Evolutionary conservation across 2,113 vertebrate genomes (phyloP).

Genomic region (Dolichotis patagonum): DNA sequence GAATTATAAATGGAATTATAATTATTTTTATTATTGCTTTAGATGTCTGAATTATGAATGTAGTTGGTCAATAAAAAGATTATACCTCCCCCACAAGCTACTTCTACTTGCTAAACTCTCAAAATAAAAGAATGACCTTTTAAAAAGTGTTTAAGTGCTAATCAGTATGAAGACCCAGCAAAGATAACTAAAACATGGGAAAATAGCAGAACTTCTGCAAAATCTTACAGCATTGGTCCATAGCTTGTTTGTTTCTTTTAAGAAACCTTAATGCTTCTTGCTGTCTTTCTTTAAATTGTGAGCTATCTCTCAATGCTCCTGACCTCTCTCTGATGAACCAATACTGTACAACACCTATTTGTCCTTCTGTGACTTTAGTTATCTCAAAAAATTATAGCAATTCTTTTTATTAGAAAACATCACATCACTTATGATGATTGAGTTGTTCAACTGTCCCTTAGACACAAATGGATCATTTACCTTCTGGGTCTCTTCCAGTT

Average conservation of each 20-base stretch:
- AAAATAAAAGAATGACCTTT: not conserved
- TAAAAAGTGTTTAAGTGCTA: not conserved
- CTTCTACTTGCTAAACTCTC: not conserved
- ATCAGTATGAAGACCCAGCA: not conserved
- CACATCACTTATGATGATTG: not conserved
- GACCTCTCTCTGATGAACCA: not conserved
- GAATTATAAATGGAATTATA: not conserved
- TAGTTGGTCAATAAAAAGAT: not conserved
- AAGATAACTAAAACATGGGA: not conserved
- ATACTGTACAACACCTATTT: not conserved
- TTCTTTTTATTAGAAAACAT: not conserved
- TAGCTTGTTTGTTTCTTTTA: not conserved
- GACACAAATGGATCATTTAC: slow-evolving; percentile 8
- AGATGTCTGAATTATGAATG: not conserved
- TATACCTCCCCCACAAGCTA: not conserved
- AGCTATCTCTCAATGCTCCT: not conserved
- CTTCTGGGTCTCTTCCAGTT: not conserved
- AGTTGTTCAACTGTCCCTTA: slow-evolving; percentile 26
- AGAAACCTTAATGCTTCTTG: not conserved
- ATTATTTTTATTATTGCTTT: not conserved
- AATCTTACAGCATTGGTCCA: not conserved
- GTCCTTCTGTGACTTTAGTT: slow-evolving; percentile 35
- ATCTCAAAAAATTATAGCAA: slow-evolving; percentile 9
- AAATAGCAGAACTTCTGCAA: not conserved
- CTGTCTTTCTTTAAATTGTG: slow-evolving; percentile 31